Percentiles rank a stretch among this genome's conserved stretches.
Conservation (phyloP, 1,140 invertebrate genomes). For the Helicoverpa zea region DNA sequence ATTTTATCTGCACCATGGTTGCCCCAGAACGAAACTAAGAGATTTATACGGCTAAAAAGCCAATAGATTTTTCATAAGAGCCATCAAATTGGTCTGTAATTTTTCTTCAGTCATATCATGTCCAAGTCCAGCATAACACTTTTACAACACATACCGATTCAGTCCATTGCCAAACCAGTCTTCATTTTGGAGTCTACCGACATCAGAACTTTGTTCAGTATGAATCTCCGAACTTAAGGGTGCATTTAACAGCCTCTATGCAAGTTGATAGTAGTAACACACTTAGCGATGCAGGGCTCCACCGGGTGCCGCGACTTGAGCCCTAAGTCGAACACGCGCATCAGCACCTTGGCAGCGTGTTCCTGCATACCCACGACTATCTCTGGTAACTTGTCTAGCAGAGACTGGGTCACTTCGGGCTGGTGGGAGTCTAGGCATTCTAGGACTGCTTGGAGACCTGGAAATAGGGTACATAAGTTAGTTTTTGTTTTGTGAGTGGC, state of each 20-base stretch:
- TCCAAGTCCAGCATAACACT: no score
- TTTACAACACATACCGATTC: no score
- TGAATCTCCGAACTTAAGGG: background rate
- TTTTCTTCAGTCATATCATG: no score
- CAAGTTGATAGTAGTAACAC: conserved; percentile 92
- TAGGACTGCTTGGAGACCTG: conserved; percentile 91
- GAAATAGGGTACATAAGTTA: background rate
- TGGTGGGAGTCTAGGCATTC: conserved; percentile 93
- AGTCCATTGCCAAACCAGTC: no score
- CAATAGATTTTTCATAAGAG: no score
- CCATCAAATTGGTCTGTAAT: no score
- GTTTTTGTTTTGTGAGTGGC: background rate
- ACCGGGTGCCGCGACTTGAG: conserved; percentile 93
- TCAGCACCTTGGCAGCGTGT: conserved; percentile 92
- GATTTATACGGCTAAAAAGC: no score
- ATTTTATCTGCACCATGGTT: no score
- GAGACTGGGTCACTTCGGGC: conserved; percentile 92
- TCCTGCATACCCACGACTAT: conserved; percentile 94
- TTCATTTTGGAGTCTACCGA: no score
- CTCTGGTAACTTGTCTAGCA: conserved; percentile 94
- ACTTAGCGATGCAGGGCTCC: conserved; percentile 92
- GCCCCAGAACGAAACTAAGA: no score
- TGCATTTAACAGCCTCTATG: conserved; percentile 91
- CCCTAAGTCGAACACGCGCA: conserved; percentile 94
- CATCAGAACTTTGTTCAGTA: no score